phyloP scores from a whole-genome alignment of 2,113 vertebrate species.

The Globicephala melas region DNA sequence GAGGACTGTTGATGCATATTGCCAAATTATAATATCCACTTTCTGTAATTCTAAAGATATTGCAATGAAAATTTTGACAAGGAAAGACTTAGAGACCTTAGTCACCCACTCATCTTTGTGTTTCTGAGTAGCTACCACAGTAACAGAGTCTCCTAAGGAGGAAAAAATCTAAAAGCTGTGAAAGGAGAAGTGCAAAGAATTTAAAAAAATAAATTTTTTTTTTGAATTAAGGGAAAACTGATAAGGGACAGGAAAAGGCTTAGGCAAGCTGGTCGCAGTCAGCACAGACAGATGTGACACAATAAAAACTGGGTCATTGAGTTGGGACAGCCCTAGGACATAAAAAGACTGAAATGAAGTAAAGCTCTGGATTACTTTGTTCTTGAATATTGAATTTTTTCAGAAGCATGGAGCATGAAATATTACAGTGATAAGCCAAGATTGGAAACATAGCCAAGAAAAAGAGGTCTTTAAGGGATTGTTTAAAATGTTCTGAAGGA shows the following conservation, averaged over 20 bases:
- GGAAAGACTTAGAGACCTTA: neutral
- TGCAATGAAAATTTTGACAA: slow-evolving; percentile 50
- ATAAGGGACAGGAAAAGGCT: slow-evolving; percentile 78
- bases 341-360: slow-evolving; percentile 79
- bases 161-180: slow-evolving; percentile 31
- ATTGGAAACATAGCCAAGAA: slow-evolving; percentile 73
- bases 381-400: slow-evolving; percentile 79
- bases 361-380: slow-evolving; percentile 80
- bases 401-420: slow-evolving; percentile 78
- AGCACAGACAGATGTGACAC: slow-evolving; percentile 73
- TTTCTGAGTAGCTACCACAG: slow-evolving; percentile 46
- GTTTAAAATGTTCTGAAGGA: slow-evolving; percentile 72
- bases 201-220: slow-evolving; percentile 41
- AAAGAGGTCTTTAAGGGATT: slow-evolving; percentile 70
- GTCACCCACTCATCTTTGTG: slow-evolving; percentile 48
- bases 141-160: slow-evolving; percentile 35
- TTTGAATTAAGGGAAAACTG: slow-evolving; percentile 74
- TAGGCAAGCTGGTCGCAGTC: slow-evolving; percentile 74
- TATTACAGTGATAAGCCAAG: slow-evolving; percentile 77
- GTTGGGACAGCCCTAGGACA: slow-evolving; percentile 80
- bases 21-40: neutral
- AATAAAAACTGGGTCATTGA: slow-evolving; percentile 78
- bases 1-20: neutral
- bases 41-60: slow-evolving; percentile 46
- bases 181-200: slow-evolving; percentile 72